phyloP scores from a whole-genome alignment of 2,888 invertebrate genomes.

The Drosophila cracens region DNA sequence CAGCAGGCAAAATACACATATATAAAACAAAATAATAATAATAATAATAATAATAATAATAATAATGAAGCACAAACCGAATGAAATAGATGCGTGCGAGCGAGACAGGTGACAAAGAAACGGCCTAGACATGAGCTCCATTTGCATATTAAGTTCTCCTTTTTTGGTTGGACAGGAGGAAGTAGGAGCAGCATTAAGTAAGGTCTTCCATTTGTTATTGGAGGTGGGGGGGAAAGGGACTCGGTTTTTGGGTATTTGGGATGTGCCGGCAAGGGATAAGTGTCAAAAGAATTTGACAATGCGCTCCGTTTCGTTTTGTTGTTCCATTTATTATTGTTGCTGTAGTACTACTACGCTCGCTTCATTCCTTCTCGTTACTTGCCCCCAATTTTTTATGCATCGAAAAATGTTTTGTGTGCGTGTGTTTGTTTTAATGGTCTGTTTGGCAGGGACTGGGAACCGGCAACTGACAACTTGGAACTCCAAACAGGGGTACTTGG shows the following conservation, averaged over 20 bases:
- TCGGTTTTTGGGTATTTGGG: slow-evolving; percentile 13
- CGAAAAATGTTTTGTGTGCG: slow-evolving; percentile 59
- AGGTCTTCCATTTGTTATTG: slow-evolving; percentile 31
- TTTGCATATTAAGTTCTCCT: slow-evolving; percentile 67
- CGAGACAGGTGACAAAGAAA: slow-evolving; percentile 72
- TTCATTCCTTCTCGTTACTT: slow-evolving; percentile 12
- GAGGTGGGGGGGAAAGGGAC: not conserved
- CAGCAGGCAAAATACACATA: slow-evolving; percentile 24
- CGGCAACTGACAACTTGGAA: slow-evolving; percentile 25
- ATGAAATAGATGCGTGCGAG: slow-evolving; percentile 60
- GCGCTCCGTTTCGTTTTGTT: slow-evolving; percentile 57
- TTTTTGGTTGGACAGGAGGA: slow-evolving; percentile 6
- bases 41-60: slow-evolving; percentile 75
- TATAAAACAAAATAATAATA: slow-evolving; percentile 73
- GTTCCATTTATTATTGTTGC: slow-evolving; percentile 44
- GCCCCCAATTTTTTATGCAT: slow-evolving; percentile 68
- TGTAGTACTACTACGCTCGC: not conserved
- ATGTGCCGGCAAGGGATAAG: slow-evolving; percentile 72
- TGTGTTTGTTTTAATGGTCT: slow-evolving; percentile 73
- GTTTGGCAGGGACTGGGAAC: slow-evolving; percentile 15
- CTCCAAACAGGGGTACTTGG: slow-evolving; percentile 14
- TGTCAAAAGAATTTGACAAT: slow-evolving; percentile 82
- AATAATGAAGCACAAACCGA: slow-evolving; percentile 61
- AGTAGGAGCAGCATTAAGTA: slow-evolving; percentile 29
- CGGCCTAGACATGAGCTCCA: slow-evolving; percentile 58